Evolutionary conservation across 2,797 vertebrate species (phyloP), one percentile per base, ranked within the genome.

Genomic region (Megalops cyprinoides): DNA sequence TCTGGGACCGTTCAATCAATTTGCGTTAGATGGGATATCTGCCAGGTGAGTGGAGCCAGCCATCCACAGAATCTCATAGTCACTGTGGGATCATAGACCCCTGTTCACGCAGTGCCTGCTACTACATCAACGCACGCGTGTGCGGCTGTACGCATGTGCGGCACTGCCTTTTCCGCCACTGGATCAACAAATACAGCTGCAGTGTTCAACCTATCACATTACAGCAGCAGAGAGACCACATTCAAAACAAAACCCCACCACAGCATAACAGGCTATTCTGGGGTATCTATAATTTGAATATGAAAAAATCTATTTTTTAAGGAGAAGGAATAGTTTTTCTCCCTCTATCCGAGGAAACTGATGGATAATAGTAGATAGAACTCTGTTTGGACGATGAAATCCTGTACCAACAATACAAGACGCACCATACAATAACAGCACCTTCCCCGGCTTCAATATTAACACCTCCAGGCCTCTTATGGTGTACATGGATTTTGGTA

Each of bases 1-100:
- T 77, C 79, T 39, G 62, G 65, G 77, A 44, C 49, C 44, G 42
- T 83, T 83, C 82, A 39, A 60, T 71, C 82, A 77, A 74, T 79
- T 82, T 84, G 78, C 53, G 79, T 71, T 31, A 42, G 46, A 1
- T 12, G 25, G 44, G 25, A 37, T 34, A 37, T 18, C 74, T 65
- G 44, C 73, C 73, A 48, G 73, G 39, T 7, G 1, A 46, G 20
- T 1, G 37, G 18, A 25, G 69, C 14, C 42, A 8, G n/a, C 28
- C 62, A 25, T 58, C 55, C 23, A 9, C 55, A 58, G 23, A n/a
- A 58, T 6, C 23, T 9, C 12, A 12, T 28, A 31, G n/a, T 10
- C 58, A 10, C 58, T 12, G 51, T 28, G 3, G 58, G 58, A 31
- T 31, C n/a, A 7, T 25, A 60, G n/a, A 31, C 0, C 60, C 20